Base-by-base conservation (phyloP, 2,888 invertebrate species). In the Troglohyphantes excavatus region DNA sequence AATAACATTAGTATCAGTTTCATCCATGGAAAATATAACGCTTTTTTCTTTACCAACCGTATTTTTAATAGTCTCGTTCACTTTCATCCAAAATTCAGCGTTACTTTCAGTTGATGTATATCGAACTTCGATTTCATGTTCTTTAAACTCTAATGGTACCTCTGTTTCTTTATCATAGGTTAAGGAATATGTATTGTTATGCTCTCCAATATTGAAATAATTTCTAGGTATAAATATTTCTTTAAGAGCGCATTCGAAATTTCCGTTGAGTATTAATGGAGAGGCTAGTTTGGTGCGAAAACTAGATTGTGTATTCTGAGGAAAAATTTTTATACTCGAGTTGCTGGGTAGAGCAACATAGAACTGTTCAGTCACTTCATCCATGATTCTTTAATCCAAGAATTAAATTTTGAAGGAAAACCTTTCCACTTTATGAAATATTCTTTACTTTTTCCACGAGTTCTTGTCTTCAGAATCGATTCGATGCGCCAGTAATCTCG, bases 271-370 rank as follows among this genome's bases (percentile, higher is more conserved):
- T 46, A 78, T 59, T 9, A 92, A 83, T 19, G 87, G 79, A 27
- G 90, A 63, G 2, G 91, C 90, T 73, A 93, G 67, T 29, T 92
- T 92, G 1, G 92, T 93, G 67, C 61, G 89, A 84, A 90, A 93
- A 33, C 90, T 79, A 11, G 92, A 75, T 23, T 92, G 91, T 3
- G 91, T 92, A 88, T 92, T 93, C 46, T 91, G 72, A 0, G 92
- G 92, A 82, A 91, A 92, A 75, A 92, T 92, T 5, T 84, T 84
- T 1, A 92, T 91, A 9, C 92, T 92, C 23, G 91, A 91, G 73
- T 92, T 92, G 33, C 91, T 91, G n/a, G 92, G 90, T 5, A 92
- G 70, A 0, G 91, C 92, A 0, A 92, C 29, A 76, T 91, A 92
- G 23, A 90, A 90, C 3, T 39, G 2, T 0, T 73, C 70, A 1